Evolutionary conservation across 2,113 vertebrate species (phyloP), one percentile per base, ranked within the genome.

Genomic region (Jacana jacana): DNA sequence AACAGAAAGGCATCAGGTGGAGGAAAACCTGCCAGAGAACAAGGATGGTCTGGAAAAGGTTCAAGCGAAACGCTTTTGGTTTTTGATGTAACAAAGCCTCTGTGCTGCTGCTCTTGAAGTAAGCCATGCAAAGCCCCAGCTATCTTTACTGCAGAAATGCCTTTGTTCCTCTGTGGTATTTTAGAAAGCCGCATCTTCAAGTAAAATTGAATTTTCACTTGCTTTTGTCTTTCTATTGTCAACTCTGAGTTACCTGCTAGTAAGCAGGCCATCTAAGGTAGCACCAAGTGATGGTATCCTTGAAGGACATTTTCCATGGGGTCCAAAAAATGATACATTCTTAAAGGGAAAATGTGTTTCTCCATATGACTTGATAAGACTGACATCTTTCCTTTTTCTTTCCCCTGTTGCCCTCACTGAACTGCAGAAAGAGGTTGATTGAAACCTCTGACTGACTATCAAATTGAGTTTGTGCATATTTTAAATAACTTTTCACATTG

Each of bases 401-500:
- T 28, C 25, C 25, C 46, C 37, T 24, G 7, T 73, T 91, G 55
- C 79, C 54, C 79, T 90, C 35, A 42, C 33, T 48, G 51, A 75
- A 88, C 14, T 81, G n/a, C 42, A 83, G 88, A 96, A 96, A 89
- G 69, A 88, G 81, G 48, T 68, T 94, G 86, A 82, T 64, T 94
- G 88, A 96, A 93, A 90, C n/a, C n/a, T n/a, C n/a, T n/a, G 68
- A 35, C 76, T 92, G 86, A 85, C 57, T 93, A 91, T 89, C 91
- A 81, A 82, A 94, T 89, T 65, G 81, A 89, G 91, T 94, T 88
- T 93, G 88, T 71, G 68, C 76, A 27, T 93, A 70, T 94, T 93
- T 96, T 93, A 95, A 96, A 95, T 95, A 96, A 94, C 86, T 95
- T 91, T 88, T 94, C 42, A 76, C 88, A 42, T 93, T 71, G 57